Evolutionary conservation across 2,888 invertebrate species (phyloP).

Genomic region (Mythimna impura): DNA sequence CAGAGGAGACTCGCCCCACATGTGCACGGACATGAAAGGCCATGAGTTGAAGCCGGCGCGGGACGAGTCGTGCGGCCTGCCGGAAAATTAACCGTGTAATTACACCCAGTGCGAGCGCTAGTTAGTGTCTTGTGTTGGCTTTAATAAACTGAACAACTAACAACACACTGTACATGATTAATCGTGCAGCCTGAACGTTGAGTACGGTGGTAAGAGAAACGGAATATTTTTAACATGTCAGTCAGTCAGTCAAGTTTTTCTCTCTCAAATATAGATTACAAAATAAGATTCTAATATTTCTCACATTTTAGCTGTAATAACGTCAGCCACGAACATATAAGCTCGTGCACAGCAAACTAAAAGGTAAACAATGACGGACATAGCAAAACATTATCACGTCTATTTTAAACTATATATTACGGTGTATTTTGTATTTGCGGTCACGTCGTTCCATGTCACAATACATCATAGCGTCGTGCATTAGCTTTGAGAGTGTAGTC

Average conservation of each 20-base stretch:
- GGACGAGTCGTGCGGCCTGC: slow-evolving; percentile 96
- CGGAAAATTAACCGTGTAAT: slow-evolving; percentile 75
- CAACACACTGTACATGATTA: slow-evolving; percentile 49
- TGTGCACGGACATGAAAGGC: slow-evolving; percentile 99
- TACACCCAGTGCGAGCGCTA: slow-evolving; percentile 65
- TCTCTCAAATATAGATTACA: too few species aligned
- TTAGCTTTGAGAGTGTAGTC: slow-evolving; percentile 32
- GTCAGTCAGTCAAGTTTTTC: too few species aligned
- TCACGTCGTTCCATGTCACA: slow-evolving; percentile 48
- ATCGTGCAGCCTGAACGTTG: slow-evolving; percentile 29
- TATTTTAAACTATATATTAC: slow-evolving; percentile 53
- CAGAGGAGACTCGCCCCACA: slow-evolving; percentile 98
- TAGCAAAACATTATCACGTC: slow-evolving; percentile 42
- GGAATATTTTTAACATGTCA: background rate
- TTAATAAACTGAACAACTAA: slow-evolving; percentile 57
- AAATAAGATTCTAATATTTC: too few species aligned
- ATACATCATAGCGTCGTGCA: slow-evolving; percentile 43
- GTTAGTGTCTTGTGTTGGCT: slow-evolving; percentile 66
- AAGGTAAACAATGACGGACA: slow-evolving; percentile 35
- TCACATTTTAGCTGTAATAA: slow-evolving; percentile 1
- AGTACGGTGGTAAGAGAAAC: slow-evolving; percentile 2
- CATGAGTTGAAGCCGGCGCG: slow-evolving; percentile 98
- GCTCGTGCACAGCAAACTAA: slow-evolving; percentile 6
- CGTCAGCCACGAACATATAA: background rate
- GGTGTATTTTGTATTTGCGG: slow-evolving; percentile 56